Base-by-base conservation (phyloP, 2,888 invertebrate species). In the Panopea generosa region DNA sequence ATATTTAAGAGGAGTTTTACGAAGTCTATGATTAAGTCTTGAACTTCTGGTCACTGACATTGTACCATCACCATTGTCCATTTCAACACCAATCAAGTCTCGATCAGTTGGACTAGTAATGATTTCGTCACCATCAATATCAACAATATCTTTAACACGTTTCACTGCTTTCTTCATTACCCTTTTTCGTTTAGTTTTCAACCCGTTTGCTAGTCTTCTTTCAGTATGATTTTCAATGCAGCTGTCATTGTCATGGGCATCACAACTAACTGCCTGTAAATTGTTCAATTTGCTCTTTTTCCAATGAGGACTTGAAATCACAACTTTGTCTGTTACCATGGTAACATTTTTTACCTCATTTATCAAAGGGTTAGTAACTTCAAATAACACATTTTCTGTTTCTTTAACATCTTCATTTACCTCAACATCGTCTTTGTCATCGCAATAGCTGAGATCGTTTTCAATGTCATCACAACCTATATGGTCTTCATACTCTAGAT, bases 381-480 rank as follows among this genome's bases (percentile, higher is more conserved):
- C 59, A 20, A 29, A 20, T 24, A 45, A 53, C 33, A 50, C 49
- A 59, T 45, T 33, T 16, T 29, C 20, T 43, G 55, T 29, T 18
- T 74, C 65, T 45, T 40, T 18, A 18, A 55, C 22, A 43, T 53
- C 52, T 55, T 74, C 63, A 20, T 24, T 24, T 6, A 70, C 29
- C n/a, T 77, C 69, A 72, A 33, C 65, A 3, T 61, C 33, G 24
- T 66, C 57, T 38, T 62, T 71, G 26, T 73, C 69, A 61, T 76
- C 78, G 43, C 73, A 63, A 74, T 79, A 75, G 66, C 77, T 74
- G 45, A 74, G 45, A 7, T 61, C 69, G 18, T 68, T 77, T n/a
- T 70, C 74, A 14, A 78, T 60, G 70, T 76, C 78, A 79, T 82
- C 82, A 79, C 76, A 74, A 55, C 76, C 76, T 38, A 78, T 76